A percentile compares a stretch with the other conserved stretches of the same genome.
These are phyloP conservation scores for Melitaea cinxia DNA, from an alignment of 1,140 invertebrate species.

Conservation along the genomic window DNA sequence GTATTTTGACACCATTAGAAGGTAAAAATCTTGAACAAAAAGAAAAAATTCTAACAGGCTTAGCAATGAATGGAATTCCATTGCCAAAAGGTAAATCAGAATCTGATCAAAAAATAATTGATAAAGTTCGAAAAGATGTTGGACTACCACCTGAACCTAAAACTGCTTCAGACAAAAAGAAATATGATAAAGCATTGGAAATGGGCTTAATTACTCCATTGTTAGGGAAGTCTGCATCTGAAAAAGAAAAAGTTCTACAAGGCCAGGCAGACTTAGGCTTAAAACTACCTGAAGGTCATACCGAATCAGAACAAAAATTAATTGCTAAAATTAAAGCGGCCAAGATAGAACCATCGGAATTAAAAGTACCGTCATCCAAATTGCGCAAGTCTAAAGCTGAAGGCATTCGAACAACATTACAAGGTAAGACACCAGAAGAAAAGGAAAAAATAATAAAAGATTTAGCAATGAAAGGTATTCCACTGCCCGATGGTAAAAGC, in stretches of 20 bases:
- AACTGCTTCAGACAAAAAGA: conserved; percentile 29
- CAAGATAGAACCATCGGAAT: not conserved
- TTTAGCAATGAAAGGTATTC: conserved; percentile 41
- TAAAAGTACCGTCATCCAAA: conserved; percentile 15
- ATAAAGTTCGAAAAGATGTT: conserved; percentile 39
- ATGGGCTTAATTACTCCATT: conserved; percentile 34
- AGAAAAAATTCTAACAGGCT: conserved; percentile 40
- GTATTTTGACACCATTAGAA: conserved; percentile 38
- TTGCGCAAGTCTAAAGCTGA: conserved; percentile 34
- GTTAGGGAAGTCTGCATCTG: conserved; percentile 32
- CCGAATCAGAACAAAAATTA: conserved; percentile 39
- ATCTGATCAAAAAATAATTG: conserved; percentile 41
- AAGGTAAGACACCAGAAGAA: conserved; percentile 42
- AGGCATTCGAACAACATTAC: conserved; percentile 41
- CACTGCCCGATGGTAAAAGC: conserved; percentile 18
- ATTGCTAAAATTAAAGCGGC: conserved; percentile 38
- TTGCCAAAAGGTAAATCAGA: conserved; percentile 40
- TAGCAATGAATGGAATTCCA: conserved; percentile 37
- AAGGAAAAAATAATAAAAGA: conserved; percentile 50
- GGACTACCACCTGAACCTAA: conserved; percentile 41
- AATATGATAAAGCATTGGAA: conserved; percentile 38
- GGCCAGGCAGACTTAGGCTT: conserved; percentile 36
- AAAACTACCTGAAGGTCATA: conserved; percentile 33
- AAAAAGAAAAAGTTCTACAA: conserved; percentile 37
- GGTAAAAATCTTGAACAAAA: conserved; percentile 34